These are phyloP conservation scores for Polyommatus iphigenia DNA, from an alignment of 2,888 invertebrate species.

Conservation along the genomic window DNA sequence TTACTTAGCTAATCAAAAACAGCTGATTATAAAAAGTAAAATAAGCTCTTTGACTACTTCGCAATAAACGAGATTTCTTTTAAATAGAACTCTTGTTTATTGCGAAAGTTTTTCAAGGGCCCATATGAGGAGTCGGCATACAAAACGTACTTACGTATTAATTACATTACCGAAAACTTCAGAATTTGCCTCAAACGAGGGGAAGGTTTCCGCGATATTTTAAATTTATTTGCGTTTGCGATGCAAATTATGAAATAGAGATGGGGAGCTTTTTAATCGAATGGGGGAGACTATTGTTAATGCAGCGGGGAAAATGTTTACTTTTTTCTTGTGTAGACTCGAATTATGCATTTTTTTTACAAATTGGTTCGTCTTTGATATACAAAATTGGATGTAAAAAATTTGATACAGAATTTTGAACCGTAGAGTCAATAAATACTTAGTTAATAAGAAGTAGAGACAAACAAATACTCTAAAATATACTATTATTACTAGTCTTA, in stretches of 20 bases:
- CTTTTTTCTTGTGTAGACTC: conserved; percentile 50
- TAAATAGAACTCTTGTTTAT: background rate
- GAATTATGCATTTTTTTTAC: conserved; percentile 42
- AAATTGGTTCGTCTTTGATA: conserved; percentile 40
- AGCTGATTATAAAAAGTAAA: background rate
- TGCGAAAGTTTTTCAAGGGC: conserved; percentile 13
- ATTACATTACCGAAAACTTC: conserved; percentile 37
- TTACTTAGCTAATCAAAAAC: background rate
- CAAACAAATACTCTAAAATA: too few species aligned
- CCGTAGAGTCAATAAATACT: background rate
- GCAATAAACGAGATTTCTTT: too few species aligned
- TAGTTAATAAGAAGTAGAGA: too few species aligned
- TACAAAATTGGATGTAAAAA: background rate
- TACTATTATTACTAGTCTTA: too few species aligned
- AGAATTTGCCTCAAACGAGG: conserved; percentile 64
- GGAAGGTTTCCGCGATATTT: conserved; percentile 73
- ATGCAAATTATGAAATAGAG: conserved; percentile 79
- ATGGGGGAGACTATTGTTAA: conserved; percentile 69
- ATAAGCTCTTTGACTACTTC: background rate
- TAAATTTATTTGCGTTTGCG: conserved; percentile 77
- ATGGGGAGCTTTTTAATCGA: conserved; percentile 69
- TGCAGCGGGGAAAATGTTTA: conserved; percentile 62
- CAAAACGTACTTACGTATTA: conserved; percentile 18
- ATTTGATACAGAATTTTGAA: background rate
- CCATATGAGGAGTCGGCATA: background rate